A percentile compares a stretch with the other conserved stretches of the same genome.
Evolutionary conservation across 2,888 invertebrate genomes (phyloP).

Genomic region (Dolichopus griseipennis): DNA sequence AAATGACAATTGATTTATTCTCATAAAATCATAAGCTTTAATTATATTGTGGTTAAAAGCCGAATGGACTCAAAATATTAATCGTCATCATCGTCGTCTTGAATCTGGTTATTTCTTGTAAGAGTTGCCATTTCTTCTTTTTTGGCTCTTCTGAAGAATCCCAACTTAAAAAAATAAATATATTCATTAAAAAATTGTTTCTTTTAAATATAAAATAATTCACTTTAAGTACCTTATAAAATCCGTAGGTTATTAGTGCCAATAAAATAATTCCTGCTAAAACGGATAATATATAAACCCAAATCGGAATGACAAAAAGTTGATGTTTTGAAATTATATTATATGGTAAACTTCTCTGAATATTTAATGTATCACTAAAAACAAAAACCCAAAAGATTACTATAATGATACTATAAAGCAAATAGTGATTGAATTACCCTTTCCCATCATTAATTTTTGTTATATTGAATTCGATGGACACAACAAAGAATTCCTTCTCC

Average conservation of each 20-base stretch:
- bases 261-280: conserved; percentile 43
- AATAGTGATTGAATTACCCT: conserved; percentile 23
- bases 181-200: neutral
- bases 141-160: conserved; percentile 46
- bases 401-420: too few species aligned
- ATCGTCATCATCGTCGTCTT: conserved; percentile 33
- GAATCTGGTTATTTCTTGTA: conserved; percentile 24
- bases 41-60: too few species aligned
- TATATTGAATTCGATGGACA: conserved; percentile 33
- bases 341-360: conserved; percentile 35
- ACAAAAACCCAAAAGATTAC: neutral
- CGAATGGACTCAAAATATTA: conserved; percentile 20
- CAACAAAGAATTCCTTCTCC: conserved; percentile 41
- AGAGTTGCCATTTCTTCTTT: conserved; percentile 41
- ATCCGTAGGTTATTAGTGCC: conserved; percentile 37
- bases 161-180: conserved; percentile 31
- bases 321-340: conserved; percentile 42
- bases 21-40: too few species aligned
- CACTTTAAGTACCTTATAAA: conserved; percentile 35
- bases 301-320: conserved; percentile 35
- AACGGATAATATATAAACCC: conserved; percentile 44
- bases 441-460: conserved; percentile 31
- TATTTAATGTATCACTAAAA: conserved; percentile 27
- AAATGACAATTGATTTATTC: too few species aligned
- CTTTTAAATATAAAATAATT: too few species aligned